Percentiles rank a stretch among this genome's conserved stretches.
phyloP scores from a whole-genome alignment of 2,113 vertebrate genomes.

The Tyto alba region DNA sequence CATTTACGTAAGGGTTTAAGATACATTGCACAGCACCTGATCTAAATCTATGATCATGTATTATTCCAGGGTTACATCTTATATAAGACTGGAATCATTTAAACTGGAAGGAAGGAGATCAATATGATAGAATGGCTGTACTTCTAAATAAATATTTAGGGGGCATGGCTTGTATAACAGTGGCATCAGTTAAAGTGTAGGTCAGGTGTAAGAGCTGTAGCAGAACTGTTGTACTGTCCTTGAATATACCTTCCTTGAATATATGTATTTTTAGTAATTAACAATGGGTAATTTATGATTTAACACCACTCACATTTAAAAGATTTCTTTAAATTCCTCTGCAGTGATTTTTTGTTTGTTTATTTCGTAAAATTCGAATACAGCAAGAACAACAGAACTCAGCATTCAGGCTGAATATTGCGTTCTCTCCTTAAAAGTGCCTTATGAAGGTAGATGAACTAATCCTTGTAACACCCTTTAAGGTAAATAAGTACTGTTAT shows the following conservation, averaged over 20 bases:
- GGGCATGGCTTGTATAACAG: background rate
- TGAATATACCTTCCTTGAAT: background rate
- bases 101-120: background rate
- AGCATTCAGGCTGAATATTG: background rate
- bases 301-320: background rate
- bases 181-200: background rate
- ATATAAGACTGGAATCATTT: background rate
- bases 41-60: background rate
- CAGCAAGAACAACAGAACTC: background rate
- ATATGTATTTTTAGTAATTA: background rate
- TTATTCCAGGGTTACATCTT: background rate
- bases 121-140: background rate
- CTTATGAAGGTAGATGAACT: background rate
- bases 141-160: constrained; percentile 6
- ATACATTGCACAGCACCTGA: background rate
- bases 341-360: background rate
- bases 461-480: background rate
- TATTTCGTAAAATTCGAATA: background rate
- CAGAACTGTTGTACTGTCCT: background rate
- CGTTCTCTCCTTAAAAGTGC: background rate
- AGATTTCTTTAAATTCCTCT: background rate
- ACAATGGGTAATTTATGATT: background rate
- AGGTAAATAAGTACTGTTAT: background rate
- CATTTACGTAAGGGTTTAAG: background rate
- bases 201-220: background rate